These are phyloP conservation scores for Leptinotarsa tumamoca DNA, from an alignment of 2,888 invertebrate species.

Conservation along the genomic window DNA sequence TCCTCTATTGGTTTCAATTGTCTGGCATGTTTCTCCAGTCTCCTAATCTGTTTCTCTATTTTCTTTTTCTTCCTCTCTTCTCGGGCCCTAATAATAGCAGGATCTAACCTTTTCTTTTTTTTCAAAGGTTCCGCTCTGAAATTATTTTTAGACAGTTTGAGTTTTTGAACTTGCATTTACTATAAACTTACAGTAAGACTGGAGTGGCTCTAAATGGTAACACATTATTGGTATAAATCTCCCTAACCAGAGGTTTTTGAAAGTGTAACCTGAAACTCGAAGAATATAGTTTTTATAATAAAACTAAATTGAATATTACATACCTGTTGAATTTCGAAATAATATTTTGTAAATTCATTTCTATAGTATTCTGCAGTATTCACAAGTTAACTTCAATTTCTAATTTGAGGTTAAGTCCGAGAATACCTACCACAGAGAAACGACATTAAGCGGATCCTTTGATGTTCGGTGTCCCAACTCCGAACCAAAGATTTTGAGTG, in stretches of 20 bases:
- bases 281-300: background rate
- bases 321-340: constrained; percentile 34
- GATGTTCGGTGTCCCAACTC: too few relatives aligned
- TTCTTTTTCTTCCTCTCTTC: constrained; percentile 86
- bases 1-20: constrained; percentile 94
- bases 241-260: constrained; percentile 47
- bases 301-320: background rate
- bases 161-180: too few relatives aligned
- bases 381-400: background rate
- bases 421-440: too few relatives aligned
- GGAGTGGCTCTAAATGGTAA: constrained; percentile 62
- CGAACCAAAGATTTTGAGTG: too few relatives aligned
- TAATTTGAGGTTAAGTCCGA: too few relatives aligned
- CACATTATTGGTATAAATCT: constrained; percentile 58
- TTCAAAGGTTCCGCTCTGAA: constrained; percentile 88
- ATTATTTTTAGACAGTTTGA: constrained; percentile 36
- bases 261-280: constrained; percentile 39
- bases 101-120: constrained; percentile 89
- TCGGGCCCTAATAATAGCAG: constrained; percentile 80
- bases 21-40: constrained; percentile 82
- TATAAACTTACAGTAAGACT: constrained; percentile 60
- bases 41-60: constrained; percentile 87
- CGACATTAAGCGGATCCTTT: too few relatives aligned
- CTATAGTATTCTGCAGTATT: too few relatives aligned
- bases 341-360: constrained; percentile 32